Base-by-base conservation (phyloP, 1,140 invertebrate species). In the Panulirus ornatus region DNA sequence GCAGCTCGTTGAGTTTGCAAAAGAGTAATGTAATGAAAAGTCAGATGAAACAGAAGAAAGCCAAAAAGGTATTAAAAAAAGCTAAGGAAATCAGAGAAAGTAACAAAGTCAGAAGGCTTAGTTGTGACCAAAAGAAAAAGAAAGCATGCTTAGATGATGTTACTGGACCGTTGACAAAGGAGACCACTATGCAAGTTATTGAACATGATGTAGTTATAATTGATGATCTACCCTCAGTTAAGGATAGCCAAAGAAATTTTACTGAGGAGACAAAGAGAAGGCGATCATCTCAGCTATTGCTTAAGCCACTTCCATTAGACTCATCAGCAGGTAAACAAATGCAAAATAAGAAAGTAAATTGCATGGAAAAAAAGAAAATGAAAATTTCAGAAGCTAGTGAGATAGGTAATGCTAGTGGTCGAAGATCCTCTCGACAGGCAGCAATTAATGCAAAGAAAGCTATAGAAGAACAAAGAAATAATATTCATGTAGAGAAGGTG, bases 361-460 rank as follows among this genome's bases (percentile, higher is more conserved):
- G 34, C 27, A 73, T 11, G 36, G 5, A 16, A 30, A 16, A 16
- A 36, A 73, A 73, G 30, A 73, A 73, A 19, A 34, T 73, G n/a
- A 42, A 76, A n/a, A 5, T n/a, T 22, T 40, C 47, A 38, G 34
- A 58, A 36, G 81, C 19, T 16, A 30, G 34, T n/a, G 81, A 63
- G 9, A 40, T 58, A 8, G 34, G n/a, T 38, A 27, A 22, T n/a
- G n/a, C n/a, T 3, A 40, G 34, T 58, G 9, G 30, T 38, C 44
- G 36, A 5, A 78, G 73, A 27, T 38, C 84, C 8, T 58, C 51
- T 8, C 47, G 84, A 8, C 71, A 63, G 40, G 73, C 73, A 27
- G 84, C 84, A 16, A 42, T 63, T 6, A 44, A 36, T 42, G 84
- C 84, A 30, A 87, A 63, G 34, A 63, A 79, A 36, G 51, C 36